Conservation (phyloP, 2,113 vertebrate species). For the Corythornis madagascariensis region DNA sequence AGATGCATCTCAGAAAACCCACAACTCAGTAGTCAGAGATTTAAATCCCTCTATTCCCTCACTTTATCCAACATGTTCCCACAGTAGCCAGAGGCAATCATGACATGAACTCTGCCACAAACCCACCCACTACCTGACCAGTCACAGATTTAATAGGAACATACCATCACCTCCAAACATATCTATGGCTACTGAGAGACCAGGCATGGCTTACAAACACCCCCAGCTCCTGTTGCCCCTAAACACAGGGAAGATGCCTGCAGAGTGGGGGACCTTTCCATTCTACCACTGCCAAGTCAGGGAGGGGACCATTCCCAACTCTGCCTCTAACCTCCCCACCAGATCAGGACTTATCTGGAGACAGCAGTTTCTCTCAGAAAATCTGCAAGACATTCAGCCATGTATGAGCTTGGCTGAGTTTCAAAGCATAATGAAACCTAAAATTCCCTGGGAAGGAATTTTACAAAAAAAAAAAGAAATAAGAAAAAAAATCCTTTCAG, state of each 20-base stretch:
- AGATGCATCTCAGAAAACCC: no score
- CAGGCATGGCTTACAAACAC: neutral
- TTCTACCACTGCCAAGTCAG: neutral
- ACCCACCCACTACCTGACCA: neutral
- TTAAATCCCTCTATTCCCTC: neutral
- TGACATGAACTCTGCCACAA: neutral
- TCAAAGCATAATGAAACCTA: conserved; percentile 23
- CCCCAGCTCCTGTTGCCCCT: neutral
- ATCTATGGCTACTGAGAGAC: neutral
- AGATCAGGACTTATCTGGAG: neutral
- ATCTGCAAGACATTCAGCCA: neutral
- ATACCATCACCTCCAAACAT: neutral
- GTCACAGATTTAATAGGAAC: neutral
- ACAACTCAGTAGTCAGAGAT: no score
- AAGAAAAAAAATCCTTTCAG: neutral
- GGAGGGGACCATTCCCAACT: rapidly evolving
- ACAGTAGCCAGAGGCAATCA: neutral
- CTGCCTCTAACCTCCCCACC: neutral
- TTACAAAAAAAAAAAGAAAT: neutral
- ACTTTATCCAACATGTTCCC: neutral
- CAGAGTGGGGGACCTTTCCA: neutral
- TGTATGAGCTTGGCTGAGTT: neutral
- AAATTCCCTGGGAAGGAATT: conserved; percentile 50
- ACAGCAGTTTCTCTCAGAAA: neutral
- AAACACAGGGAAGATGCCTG: rapidly evolving